Base-by-base conservation (phyloP, 2,888 invertebrate genomes). In the Eristalinus aeneus region DNA sequence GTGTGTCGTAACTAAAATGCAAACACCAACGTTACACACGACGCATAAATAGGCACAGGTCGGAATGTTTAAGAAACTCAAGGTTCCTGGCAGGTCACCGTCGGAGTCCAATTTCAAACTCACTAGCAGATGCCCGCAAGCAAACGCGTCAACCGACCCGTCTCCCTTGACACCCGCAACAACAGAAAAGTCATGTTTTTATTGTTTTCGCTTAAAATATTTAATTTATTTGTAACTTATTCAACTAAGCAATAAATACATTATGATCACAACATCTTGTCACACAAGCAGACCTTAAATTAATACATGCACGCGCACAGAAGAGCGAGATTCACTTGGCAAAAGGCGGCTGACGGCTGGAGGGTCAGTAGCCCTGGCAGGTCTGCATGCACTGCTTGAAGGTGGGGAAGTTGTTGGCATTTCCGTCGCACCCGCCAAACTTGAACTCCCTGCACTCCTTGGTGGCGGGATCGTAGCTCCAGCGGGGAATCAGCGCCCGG, bases 391-490 rank as follows among this genome's bases (percentile, higher is more conserved):
- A 94, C 71, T 92, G 92, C 85, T 93, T 92, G 87, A 93, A 91
- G 79, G 93, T 92, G 75, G 91, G 88, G 89, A 94, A 94, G 88
- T 94, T 94, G 89, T 94, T 94, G 77, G 92, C 93, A 88, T 94
- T 94, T 83, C 94, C 94, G 89, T 93, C 93, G 88, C 94, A 94
- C 72, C 94, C 94, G 3, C 94, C 94, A 86, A 93, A 94, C 87
- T 93, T 93, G 89, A 94, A 94, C 88, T 93, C 93, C 6, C 91
- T 89, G 80, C 94, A 94, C 72, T 92, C 92, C 79, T 92, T 92
- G 54, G 91, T 90, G 65, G 90, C 89, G 1, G 93, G 91, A 90
- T 94, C 93, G 89, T 94, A 94, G 74, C 93, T 92, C 91, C 91
- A 93, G 69, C 93, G 90, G 0, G 92, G 92, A 61, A 93, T 92